Percentiles rank a stretch among this genome's conserved stretches.
These are phyloP conservation scores for Coracopsis vasa DNA, from an alignment of 2,113 vertebrate species.

Conservation along the genomic window DNA sequence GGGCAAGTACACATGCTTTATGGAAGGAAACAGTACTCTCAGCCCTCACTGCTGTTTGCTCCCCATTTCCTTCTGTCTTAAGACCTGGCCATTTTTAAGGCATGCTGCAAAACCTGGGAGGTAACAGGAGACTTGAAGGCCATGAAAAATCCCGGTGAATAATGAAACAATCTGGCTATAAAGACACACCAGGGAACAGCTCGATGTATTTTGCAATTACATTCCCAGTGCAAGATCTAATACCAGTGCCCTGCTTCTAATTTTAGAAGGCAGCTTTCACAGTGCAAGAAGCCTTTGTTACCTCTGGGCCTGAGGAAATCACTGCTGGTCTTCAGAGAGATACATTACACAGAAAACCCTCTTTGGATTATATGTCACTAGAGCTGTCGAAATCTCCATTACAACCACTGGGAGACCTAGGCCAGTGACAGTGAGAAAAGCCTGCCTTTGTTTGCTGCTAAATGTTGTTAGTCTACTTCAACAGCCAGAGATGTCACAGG, in stretches of 20 bases:
- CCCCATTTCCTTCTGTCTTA: neutral
- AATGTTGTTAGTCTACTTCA: neutral
- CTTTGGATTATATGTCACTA: neutral
- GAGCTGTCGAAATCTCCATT: neutral
- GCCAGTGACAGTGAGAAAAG: neutral
- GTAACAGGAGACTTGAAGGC: neutral
- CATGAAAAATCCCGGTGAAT: neutral
- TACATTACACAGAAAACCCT: neutral
- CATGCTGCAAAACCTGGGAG: neutral
- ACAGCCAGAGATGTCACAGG: neutral
- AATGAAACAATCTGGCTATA: neutral
- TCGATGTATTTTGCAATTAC: neutral
- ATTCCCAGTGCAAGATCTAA: neutral
- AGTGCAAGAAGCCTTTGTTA: neutral
- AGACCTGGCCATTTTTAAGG: neutral
- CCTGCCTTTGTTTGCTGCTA: neutral
- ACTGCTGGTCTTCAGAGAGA: neutral
- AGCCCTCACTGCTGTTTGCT: neutral
- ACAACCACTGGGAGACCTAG: neutral
- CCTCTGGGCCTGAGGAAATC: neutral
- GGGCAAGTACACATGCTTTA: neutral
- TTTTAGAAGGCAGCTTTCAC: neutral
- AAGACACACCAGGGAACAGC: neutral
- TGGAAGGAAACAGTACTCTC: neutral
- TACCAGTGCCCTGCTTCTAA: neutral